These are phyloP conservation scores for Scrobipalpa costella DNA, from an alignment of 2,888 invertebrate genomes.

Conservation along the genomic window DNA sequence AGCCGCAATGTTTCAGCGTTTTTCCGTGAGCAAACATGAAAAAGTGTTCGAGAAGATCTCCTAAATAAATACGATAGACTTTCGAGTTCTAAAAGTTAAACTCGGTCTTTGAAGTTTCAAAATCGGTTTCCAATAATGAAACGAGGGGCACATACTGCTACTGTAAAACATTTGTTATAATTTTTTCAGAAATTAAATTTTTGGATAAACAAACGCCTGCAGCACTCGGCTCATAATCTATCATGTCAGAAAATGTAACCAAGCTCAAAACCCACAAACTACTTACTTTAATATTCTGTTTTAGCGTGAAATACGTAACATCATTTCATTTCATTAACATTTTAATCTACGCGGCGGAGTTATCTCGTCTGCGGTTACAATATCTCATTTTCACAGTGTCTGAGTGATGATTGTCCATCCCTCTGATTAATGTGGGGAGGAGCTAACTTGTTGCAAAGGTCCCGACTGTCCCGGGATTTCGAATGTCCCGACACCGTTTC, in stretches of 20 bases:
- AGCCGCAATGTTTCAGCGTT: constrained; percentile 8
- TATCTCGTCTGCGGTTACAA: constrained; percentile 11
- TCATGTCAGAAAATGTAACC: too few species aligned
- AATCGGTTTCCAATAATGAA: not conserved
- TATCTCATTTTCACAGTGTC: constrained; percentile 45
- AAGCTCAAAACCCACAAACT: not conserved
- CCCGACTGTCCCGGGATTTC: not conserved
- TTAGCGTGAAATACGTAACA: not conserved
- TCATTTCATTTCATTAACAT: too few species aligned
- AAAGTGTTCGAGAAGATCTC: not conserved
- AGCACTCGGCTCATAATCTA: too few species aligned
- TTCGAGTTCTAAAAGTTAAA: constrained; percentile 5
- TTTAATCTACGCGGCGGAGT: not conserved
- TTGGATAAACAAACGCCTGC: too few species aligned
- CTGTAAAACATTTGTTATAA: not conserved
- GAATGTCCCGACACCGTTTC: constrained; percentile 44
- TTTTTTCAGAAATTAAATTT: too few species aligned
- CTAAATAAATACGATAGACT: constrained; percentile 4
- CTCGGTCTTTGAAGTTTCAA: constrained; percentile 6
- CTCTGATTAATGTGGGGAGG: constrained; percentile 60
- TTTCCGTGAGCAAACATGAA: constrained; percentile 1
- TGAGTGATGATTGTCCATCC: constrained; percentile 51
- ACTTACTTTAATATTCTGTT: not conserved
- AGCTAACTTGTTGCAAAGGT: constrained; percentile 59
- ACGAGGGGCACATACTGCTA: not conserved